These are phyloP conservation scores for Hyles lineata DNA, from an alignment of 2,888 invertebrate species.

Conservation along the genomic window DNA sequence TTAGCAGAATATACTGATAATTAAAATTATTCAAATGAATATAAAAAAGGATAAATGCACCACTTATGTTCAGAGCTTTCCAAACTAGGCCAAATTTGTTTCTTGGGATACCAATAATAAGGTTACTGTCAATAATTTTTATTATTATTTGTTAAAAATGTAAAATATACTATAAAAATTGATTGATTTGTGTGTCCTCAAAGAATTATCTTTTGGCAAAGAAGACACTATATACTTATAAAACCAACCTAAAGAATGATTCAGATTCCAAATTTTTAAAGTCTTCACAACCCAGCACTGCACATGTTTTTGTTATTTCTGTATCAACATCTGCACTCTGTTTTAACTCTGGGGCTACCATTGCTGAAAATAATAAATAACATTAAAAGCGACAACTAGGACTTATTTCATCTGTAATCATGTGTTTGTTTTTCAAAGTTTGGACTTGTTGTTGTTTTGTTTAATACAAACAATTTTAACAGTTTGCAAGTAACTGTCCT, in stretches of 20 bases:
- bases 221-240: neutral
- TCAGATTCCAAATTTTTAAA: conserved; percentile 72
- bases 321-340: conserved; percentile 67
- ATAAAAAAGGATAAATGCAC: neutral
- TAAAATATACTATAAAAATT: no score
- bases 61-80: no score
- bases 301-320: conserved; percentile 76
- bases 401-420: neutral
- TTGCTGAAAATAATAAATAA: conserved; percentile 58
- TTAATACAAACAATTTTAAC: no score
- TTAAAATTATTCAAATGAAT: neutral
- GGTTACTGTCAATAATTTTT: no score
- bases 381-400: neutral
- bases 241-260: conserved; percentile 71
- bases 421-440: no score
- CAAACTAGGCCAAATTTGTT: no score
- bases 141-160: no score
- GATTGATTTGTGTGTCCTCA: no score
- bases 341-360: conserved; percentile 79
- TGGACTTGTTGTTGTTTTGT: no score
- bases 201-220: no score
- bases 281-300: conserved; percentile 77
- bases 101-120: no score
- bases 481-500: no score
- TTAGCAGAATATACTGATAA: neutral